A percentile compares a stretch with the other conserved stretches of the same genome.
Conservation (phyloP, 2,888 invertebrate genomes). For the Acanthacorydalis orientalis region DNA sequence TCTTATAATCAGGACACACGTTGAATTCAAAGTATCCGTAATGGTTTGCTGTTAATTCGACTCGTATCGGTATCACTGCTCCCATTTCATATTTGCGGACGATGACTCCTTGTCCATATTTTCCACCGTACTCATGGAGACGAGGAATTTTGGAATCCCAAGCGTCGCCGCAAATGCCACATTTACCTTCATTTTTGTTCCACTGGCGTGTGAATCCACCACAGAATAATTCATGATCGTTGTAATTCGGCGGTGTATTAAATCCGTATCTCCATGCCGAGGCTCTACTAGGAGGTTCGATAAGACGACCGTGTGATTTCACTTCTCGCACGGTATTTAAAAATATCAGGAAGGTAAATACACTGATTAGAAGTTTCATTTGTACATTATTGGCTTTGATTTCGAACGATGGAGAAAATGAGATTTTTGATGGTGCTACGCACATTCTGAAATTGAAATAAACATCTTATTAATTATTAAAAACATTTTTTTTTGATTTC, state of each 20-base stretch:
- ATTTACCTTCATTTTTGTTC: constrained; percentile 65
- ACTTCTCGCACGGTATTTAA: constrained; percentile 18
- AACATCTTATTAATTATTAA: too few species aligned
- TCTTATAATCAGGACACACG: constrained; percentile 55
- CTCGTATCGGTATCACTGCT: constrained; percentile 49
- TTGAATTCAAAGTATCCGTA: constrained; percentile 75
- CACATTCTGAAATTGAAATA: neutral
- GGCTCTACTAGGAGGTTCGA: constrained; percentile 75
- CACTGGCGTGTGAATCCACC: constrained; percentile 76
- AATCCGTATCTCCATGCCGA: constrained; percentile 84
- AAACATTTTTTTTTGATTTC: too few species aligned
- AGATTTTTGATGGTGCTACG: neutral
- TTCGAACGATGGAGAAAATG: neutral
- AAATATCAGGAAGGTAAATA: neutral
- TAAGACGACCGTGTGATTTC: constrained; percentile 51
- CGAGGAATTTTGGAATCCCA: constrained; percentile 58
- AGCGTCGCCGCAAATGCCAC: constrained; percentile 75
- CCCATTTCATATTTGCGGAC: constrained; percentile 60
- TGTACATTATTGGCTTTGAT: neutral
- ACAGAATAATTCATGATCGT: constrained; percentile 77
- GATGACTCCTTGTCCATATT: constrained; percentile 65
- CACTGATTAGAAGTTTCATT: neutral
- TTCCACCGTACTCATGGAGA: constrained; percentile 68
- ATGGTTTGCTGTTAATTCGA: constrained; percentile 80
- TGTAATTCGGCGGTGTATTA: constrained; percentile 74